Percentiles rank a stretch among this genome's conserved stretches.
Conservation (phyloP, 2,113 vertebrate species). For the Dasyurus viverrinus region DNA sequence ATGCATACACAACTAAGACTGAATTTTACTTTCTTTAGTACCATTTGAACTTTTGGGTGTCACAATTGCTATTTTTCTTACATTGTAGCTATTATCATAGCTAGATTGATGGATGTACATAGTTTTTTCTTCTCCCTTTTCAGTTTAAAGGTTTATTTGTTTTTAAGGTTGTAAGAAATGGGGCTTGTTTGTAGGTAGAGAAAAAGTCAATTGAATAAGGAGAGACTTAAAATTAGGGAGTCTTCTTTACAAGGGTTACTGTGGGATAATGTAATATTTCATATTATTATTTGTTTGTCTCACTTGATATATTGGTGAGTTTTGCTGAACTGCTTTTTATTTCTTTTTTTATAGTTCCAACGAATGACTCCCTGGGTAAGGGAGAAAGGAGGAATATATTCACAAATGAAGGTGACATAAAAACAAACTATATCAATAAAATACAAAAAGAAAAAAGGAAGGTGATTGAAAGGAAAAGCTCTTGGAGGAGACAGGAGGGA, state of each 20-base stretch:
- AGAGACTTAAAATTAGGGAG: neutral
- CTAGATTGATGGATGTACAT: neutral
- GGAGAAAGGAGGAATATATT: neutral
- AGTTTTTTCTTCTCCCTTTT: neutral
- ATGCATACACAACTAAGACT: neutral
- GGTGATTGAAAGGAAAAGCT: neutral
- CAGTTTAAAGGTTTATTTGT: neutral
- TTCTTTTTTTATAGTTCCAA: neutral
- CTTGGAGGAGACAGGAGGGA: neutral
- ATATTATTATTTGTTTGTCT: neutral
- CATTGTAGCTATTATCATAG: neutral
- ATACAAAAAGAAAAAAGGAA: neutral
- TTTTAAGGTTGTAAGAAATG: neutral
- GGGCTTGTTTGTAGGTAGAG: neutral
- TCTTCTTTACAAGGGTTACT: neutral
- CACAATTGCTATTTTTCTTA: neutral
- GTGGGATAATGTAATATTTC: neutral
- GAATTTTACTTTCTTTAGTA: neutral
- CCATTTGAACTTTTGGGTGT: neutral
- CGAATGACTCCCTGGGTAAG: neutral
- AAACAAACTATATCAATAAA: neutral
- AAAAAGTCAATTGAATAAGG: neutral
- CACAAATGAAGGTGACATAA: neutral
- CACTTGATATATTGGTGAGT: neutral
- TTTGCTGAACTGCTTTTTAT: neutral